Evolutionary conservation across 1,140 invertebrate species (phyloP).

Genomic region (Orussus abietinus): DNA sequence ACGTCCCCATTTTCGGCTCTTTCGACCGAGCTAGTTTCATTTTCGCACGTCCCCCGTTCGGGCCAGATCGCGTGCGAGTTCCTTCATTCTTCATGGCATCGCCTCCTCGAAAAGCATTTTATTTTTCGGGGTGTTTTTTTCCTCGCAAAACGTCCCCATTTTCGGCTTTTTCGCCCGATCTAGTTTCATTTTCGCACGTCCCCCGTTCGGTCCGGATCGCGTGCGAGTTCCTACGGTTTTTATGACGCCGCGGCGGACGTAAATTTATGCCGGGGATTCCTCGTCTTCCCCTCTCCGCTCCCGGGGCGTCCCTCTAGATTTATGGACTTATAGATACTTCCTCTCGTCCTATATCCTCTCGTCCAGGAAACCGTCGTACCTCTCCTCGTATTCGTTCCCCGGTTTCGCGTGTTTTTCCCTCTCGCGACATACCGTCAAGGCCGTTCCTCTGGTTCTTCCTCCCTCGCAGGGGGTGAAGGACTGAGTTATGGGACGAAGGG

Average conservation of each 20-base stretch:
- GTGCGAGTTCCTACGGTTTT: conserved; percentile 31
- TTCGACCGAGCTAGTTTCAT: not conserved
- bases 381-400: conserved; percentile 3
- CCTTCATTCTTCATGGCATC: no score
- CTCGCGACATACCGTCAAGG: conserved; percentile 14
- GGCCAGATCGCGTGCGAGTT: no score
- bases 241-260: conserved; percentile 28
- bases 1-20: conserved; percentile 2
- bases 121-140: no score
- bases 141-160: no score
- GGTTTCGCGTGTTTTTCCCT: conserved; percentile 10
- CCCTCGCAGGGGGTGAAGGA: conserved; percentile 12
- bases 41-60: not conserved
- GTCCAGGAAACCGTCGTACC: conserved; percentile 18
- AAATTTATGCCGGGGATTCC: conserved; percentile 31
- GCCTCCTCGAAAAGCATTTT: no score
- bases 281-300: conserved; percentile 17
- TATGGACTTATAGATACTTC: conserved; percentile 45
- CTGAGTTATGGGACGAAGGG: conserved; percentile 18
- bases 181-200: not conserved
- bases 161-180: conserved; percentile 1
- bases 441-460: conserved; percentile 15
- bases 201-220: no score
- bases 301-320: conserved; percentile 27
- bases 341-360: conserved; percentile 17